Conservation (phyloP, 2,113 vertebrate genomes). For the Pipa parva region DNA sequence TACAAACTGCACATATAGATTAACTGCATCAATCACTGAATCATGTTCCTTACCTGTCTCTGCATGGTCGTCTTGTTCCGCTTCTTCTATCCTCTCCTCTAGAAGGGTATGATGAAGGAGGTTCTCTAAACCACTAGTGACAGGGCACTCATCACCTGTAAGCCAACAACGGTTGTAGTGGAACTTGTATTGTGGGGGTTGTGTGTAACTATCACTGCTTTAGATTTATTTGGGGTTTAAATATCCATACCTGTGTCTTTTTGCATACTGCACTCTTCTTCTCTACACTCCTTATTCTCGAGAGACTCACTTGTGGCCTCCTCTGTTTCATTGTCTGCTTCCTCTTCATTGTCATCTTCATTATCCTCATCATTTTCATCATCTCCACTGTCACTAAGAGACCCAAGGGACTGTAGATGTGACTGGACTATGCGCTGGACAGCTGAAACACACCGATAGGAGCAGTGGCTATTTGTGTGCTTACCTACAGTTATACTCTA, state of each 20-base stretch:
- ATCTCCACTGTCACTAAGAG: slow-evolving; percentile 68
- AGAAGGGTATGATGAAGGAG: slow-evolving; percentile 18
- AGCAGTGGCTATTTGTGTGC: too few relatives aligned
- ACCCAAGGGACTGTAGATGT: slow-evolving; percentile 71
- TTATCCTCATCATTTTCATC: slow-evolving; percentile 68
- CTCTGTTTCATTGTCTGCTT: slow-evolving; percentile 50
- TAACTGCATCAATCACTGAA: too few relatives aligned
- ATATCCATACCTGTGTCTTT: slow-evolving; percentile 46
- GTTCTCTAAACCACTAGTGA: slow-evolving; percentile 7
- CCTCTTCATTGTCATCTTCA: slow-evolving; percentile 54
- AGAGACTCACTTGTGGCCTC: slow-evolving; percentile 45
- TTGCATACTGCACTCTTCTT: slow-evolving; percentile 48
- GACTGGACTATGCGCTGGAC: slow-evolving; percentile 85
- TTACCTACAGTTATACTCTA: too few relatives aligned
- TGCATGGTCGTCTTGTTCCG: background rate
- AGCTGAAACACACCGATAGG: slow-evolving; percentile 54
- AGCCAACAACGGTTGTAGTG: background rate
- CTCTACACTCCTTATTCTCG: slow-evolving; percentile 40
- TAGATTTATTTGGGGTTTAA: too few relatives aligned
- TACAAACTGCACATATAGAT: too few relatives aligned
- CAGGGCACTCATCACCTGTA: slow-evolving; percentile 1
- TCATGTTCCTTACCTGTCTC: slow-evolving; percentile 1
- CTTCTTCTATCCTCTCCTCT: slow-evolving; percentile 16
- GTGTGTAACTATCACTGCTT: background rate
- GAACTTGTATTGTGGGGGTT: background rate